Percentiles rank a stretch among this genome's conserved stretches.
phyloP scores from a whole-genome alignment of 2,888 invertebrate genomes.

The Neoitamus cyanurus region DNA sequence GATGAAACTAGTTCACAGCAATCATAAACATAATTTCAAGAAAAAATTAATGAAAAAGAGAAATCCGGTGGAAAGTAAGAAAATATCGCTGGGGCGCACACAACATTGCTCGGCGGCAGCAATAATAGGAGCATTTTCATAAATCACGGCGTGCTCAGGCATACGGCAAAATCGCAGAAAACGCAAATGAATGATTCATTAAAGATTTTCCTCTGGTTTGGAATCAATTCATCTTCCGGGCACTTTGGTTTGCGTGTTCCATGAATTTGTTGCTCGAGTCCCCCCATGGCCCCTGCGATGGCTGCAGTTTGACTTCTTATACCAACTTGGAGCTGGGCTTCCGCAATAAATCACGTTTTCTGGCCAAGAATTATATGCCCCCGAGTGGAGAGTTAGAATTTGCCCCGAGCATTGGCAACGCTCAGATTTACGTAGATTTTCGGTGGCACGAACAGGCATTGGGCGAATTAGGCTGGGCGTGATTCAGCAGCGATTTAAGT shows the following conservation, averaged over 20 bases:
- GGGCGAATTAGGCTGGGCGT: not conserved
- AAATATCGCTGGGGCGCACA: not conserved
- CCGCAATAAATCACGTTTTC: conserved; percentile 32
- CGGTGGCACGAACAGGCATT: not conserved
- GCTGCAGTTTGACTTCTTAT: not conserved
- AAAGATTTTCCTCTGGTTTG: conserved; percentile 6
- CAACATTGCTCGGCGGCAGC: not conserved
- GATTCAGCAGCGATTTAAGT: not conserved
- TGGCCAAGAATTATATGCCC: conserved; percentile 18
- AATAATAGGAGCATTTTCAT: not conserved
- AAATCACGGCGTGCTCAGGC: conserved; percentile 20
- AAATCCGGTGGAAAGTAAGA: not conserved
- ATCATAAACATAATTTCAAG: not conserved
- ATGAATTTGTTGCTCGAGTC: not conserved
- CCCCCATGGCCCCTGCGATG: not conserved
- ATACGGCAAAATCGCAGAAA: conserved; percentile 7
- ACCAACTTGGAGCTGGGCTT: not conserved
- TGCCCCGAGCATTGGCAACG: not conserved
- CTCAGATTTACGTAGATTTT: not conserved
- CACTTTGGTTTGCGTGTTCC: conserved; percentile 39
- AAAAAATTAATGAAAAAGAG: not conserved
- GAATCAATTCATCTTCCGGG: conserved; percentile 33
- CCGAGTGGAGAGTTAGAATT: conserved; percentile 1
- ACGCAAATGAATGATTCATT: conserved; percentile 40
- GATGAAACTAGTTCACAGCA: not conserved